Base-by-base conservation (phyloP, 2,888 invertebrate genomes). In the Coecobrya sp. region DNA sequence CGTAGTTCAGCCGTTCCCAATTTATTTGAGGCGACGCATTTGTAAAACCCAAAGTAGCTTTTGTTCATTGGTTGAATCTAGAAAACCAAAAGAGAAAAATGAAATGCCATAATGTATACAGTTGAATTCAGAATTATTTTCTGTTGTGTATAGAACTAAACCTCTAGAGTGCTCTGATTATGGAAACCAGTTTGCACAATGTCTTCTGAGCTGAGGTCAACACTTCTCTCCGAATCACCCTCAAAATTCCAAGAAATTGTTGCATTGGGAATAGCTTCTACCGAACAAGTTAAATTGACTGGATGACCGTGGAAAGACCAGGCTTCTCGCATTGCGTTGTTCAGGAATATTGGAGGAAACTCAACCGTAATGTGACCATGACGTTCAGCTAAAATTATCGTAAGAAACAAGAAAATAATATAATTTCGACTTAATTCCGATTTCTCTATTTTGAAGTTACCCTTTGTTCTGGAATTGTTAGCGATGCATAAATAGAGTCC, bases 401-500 rank as follows among this genome's bases (percentile, higher is more conserved):
- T n/a, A 76, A n/a, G 27, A 55, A 76, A 76, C 1, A 84, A 52
- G 79, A 93, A 49, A 76, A 25, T 25, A 81, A 73, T 42, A 11
- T n/a, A 25, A 13, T 11, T 11, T 22, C 10, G 7, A 49, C 27
- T 68, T 62, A 19, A n/a, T 42, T n/a, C 19, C 65, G n/a, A n/a
- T 76, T 70, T 30, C 19, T 22, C 52, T 65, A 55, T n/a, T 19
- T 36, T 49, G 16, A 10, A 82, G 94, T 94, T 93, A 95, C 95
- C 95, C 95, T 92, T 65, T 19, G 93, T 93, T 65, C 94, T 95
- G 95, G 97, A 97, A 95, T 98, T 98, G 95, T 97, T 96, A 5
- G 98, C 98, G 82, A 98, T 96, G 95, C 99, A 99, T 95, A 98
- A 98, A 95, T 99, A 99, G 10, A 99, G 96, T 0, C 98, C 99